phyloP scores from a whole-genome alignment of 2,888 invertebrate genomes.

The Phyllotreta cruciferae region DNA sequence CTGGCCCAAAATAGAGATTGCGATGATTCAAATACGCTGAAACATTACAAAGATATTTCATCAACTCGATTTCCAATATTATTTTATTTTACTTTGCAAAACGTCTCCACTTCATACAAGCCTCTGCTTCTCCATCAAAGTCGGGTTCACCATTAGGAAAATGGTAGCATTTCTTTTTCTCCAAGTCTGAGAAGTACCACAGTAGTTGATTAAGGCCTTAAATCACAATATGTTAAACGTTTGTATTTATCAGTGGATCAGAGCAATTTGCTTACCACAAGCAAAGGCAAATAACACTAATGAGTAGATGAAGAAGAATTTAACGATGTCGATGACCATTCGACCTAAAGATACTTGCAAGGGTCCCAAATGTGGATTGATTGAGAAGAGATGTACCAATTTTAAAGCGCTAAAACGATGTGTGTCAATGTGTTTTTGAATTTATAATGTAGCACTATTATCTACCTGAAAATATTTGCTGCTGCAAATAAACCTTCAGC shows the following conservation, averaged over 20 bases:
- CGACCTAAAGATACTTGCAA: conserved; percentile 92
- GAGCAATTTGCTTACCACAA: conserved; percentile 72
- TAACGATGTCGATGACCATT: conserved; percentile 93
- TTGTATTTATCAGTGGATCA: not conserved
- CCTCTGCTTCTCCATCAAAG: conserved; percentile 77
- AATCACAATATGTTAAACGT: conserved; percentile 6
- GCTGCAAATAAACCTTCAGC: conserved; percentile 93
- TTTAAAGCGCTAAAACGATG: conserved; percentile 76
- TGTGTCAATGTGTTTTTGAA: not conserved
- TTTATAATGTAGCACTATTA: not conserved
- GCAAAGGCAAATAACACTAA: conserved; percentile 94
- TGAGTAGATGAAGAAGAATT: conserved; percentile 95
- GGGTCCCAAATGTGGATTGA: conserved; percentile 95
- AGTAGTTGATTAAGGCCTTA: conserved; percentile 84
- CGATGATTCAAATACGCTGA: conserved; percentile 90
- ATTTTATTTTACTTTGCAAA: conserved; percentile 73
- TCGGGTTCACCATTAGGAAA: conserved; percentile 75
- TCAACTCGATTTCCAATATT: too few relatives aligned
- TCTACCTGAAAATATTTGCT: conserved; percentile 87
- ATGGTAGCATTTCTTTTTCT: conserved; percentile 80
- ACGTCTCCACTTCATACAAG: conserved; percentile 86
- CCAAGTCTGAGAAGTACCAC: conserved; percentile 92
- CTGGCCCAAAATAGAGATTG: conserved; percentile 97
- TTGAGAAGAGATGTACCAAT: conserved; percentile 95
- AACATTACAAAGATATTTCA: conserved; percentile 30